phyloP scores from a whole-genome alignment of 2,888 invertebrate genomes.

The Netelia inedita region DNA sequence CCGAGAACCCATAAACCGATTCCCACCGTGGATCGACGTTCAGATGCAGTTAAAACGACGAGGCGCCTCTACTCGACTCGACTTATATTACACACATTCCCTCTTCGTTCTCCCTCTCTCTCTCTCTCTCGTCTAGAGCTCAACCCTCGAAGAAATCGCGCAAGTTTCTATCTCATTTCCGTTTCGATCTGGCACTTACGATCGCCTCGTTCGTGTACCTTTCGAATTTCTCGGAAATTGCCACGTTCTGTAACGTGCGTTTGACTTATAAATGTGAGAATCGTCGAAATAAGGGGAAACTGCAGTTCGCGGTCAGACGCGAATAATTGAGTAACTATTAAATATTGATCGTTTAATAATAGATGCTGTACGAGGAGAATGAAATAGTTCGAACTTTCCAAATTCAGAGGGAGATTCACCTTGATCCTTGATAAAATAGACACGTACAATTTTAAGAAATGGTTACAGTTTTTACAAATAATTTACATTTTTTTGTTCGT shows the following conservation, averaged over 20 bases:
- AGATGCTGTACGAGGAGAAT: no score
- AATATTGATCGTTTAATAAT: no score
- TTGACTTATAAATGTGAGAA: conserved; percentile 3
- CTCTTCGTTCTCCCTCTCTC: conserved; percentile 3
- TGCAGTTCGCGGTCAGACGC: background rate
- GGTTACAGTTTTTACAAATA: no score
- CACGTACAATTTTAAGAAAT: no score
- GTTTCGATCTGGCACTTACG: conserved; percentile 33
- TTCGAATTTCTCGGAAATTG: conserved; percentile 26
- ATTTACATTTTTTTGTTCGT: conserved; percentile 16
- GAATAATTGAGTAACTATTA: no score
- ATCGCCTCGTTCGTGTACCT: background rate
- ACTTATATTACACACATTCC: background rate
- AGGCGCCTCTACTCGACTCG: conserved; percentile 40
- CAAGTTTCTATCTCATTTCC: conserved; percentile 40
- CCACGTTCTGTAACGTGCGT: background rate
- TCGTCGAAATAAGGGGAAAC: background rate
- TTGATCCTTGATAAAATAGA: no score
- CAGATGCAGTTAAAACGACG: conserved; percentile 62
- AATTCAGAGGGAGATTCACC: no score
- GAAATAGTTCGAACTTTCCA: no score
- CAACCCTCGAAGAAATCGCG: conserved; percentile 37
- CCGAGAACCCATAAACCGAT: conserved; percentile 69
- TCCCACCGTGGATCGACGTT: conserved; percentile 68
- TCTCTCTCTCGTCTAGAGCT: conserved; percentile 18